Percentiles rank a stretch among this genome's conserved stretches.
Conservation (phyloP, 2,797 vertebrate genomes). For the Lacerta viridis region DNA sequence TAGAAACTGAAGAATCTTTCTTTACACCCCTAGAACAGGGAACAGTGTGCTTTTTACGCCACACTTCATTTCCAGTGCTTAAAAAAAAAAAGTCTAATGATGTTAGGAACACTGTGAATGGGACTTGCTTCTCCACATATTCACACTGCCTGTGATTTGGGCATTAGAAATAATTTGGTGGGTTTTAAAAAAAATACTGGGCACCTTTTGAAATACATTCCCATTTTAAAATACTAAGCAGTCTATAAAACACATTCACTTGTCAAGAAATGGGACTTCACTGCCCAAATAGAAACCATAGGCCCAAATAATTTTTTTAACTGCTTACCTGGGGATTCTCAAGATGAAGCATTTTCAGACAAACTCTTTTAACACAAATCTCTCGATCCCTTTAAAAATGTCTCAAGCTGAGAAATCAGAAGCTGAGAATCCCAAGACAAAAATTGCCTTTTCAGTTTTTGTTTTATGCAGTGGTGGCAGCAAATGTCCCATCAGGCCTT, state of each 20-base stretch:
- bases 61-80: neutral
- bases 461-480: neutral
- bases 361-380: neutral
- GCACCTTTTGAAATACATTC: neutral
- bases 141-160: constrained; percentile 5
- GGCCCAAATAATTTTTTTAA: neutral
- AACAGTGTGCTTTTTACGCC: constrained; percentile 3
- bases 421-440: neutral
- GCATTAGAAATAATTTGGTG: neutral
- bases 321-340: neutral
- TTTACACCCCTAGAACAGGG: neutral
- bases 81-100: neutral
- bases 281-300: neutral
- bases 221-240: constrained; percentile 8
- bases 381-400: neutral
- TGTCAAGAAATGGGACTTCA: constrained; percentile 4
- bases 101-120: neutral
- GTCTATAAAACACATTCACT: neutral
- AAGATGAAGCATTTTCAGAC: neutral
- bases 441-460: neutral
- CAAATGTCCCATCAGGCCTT: no score
- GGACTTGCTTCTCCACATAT: neutral
- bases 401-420: neutral
- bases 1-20: neutral
- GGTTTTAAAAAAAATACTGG: neutral